Evolutionary conservation across 2,888 invertebrate genomes (phyloP).

Genomic region (Labia minor): DNA sequence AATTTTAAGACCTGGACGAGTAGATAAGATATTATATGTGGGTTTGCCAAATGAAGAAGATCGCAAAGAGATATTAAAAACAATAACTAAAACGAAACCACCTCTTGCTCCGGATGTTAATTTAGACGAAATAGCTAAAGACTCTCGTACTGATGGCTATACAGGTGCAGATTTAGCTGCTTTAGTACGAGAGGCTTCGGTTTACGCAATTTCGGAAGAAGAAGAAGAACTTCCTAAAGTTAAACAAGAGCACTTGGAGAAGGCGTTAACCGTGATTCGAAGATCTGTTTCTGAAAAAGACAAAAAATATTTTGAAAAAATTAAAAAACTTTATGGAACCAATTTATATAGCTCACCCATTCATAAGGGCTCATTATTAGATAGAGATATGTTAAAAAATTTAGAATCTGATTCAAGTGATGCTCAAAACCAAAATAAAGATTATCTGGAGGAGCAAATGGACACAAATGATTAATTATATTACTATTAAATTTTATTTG

Average conservation of each 20-base stretch:
- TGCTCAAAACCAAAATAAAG: too few relatives aligned
- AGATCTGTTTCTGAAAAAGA: slow-evolving; percentile 81
- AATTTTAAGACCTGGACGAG: slow-evolving; percentile 76
- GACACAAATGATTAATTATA: too few relatives aligned
- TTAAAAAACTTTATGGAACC: slow-evolving; percentile 44
- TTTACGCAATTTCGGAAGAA: slow-evolving; percentile 65
- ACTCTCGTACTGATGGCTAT: slow-evolving; percentile 60
- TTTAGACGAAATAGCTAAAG: slow-evolving; percentile 55
- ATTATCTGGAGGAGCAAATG: too few relatives aligned
- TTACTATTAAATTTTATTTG: too few relatives aligned
- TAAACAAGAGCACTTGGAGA: slow-evolving; percentile 57
- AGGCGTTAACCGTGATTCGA: slow-evolving; percentile 65
- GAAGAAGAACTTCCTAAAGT: slow-evolving; percentile 37
- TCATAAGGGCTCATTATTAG: too few relatives aligned
- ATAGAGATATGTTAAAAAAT: too few relatives aligned
- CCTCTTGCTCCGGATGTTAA: slow-evolving; percentile 63
- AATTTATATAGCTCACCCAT: neutral
- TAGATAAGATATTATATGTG: slow-evolving; percentile 83
- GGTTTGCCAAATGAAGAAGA: slow-evolving; percentile 73
- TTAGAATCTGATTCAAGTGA: too few relatives aligned
- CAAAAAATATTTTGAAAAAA: slow-evolving; percentile 61
- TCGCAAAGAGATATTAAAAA: slow-evolving; percentile 75
- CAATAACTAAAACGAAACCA: slow-evolving; percentile 77
- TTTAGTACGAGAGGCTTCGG: slow-evolving; percentile 76
- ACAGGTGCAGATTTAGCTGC: slow-evolving; percentile 92